Conservation (phyloP, 2,113 vertebrate genomes). For the Andinoacara biseriatus region DNA sequence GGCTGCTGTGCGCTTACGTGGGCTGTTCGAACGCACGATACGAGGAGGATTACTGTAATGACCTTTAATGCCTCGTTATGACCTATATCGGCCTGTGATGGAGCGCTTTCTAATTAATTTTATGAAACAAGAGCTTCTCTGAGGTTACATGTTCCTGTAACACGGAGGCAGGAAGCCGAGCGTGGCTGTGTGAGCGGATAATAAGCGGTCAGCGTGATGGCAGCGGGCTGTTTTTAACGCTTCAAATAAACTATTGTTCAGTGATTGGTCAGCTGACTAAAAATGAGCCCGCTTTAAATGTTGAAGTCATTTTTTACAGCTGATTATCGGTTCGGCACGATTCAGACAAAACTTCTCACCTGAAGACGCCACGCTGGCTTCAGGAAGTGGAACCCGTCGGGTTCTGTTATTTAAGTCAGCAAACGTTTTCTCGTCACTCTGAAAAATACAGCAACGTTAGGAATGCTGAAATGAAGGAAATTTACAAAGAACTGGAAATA, state of each 20-base stretch:
- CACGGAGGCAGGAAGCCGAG: neutral
- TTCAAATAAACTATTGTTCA: rapidly evolving
- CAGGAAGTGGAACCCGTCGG: neutral
- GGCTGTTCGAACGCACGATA: slow-evolving; percentile 4
- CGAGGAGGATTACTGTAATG: slow-evolving; percentile 46
- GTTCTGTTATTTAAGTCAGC: neutral
- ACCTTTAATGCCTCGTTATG: slow-evolving; percentile 59
- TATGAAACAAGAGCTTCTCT: slow-evolving; percentile 47
- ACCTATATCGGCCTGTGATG: slow-evolving; percentile 52
- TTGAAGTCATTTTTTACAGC: neutral
- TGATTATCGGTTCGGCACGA: neutral
- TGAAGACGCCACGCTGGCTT: neutral
- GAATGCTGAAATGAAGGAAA: neutral
- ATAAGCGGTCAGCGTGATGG: neutral
- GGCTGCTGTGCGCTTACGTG: neutral
- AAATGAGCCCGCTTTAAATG: neutral
- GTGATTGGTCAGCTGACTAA: neutral
- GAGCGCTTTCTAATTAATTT: slow-evolving; percentile 50
- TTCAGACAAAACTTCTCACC: rapidly evolving
- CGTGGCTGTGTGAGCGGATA: too few species aligned
- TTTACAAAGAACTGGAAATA: neutral
- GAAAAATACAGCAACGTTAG: neutral
- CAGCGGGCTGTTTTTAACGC: rapidly evolving
- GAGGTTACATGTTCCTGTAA: slow-evolving; percentile 12
- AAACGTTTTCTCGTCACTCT: neutral